These are phyloP conservation scores for Menidia menidia DNA, from an alignment of 2,797 vertebrate species.

Conservation along the genomic window DNA sequence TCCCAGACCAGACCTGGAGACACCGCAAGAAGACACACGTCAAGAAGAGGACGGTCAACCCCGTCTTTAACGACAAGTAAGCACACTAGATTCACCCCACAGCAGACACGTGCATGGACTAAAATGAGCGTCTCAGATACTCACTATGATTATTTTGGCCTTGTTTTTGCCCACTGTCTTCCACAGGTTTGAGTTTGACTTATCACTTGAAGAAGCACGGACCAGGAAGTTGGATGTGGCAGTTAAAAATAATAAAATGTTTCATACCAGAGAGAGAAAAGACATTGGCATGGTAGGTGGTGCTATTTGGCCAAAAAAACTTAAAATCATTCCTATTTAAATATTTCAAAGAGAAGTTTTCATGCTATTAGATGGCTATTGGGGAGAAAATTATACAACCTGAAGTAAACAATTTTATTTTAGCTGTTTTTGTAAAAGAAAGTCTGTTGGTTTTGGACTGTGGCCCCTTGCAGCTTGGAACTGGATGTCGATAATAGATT, in stretches of 20 bases:
- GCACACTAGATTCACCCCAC: neutral
- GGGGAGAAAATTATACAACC: neutral
- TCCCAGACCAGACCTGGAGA: slow-evolving; percentile 91
- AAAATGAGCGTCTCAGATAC: neutral
- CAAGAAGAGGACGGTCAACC: slow-evolving; percentile 88
- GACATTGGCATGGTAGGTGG: slow-evolving; percentile 92
- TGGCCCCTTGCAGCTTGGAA: neutral
- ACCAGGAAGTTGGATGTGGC: slow-evolving; percentile 89
- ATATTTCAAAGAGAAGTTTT: neutral
- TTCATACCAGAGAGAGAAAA: slow-evolving; percentile 88
- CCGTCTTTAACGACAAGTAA: slow-evolving; percentile 91
- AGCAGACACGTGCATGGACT: neutral
- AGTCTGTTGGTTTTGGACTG: neutral
- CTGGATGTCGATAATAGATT: neutral
- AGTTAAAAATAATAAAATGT: slow-evolving; percentile 91
- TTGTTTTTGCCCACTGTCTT: neutral
- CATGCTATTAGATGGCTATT: neutral
- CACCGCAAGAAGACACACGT: slow-evolving; percentile 90
- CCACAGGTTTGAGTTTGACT: slow-evolving; percentile 91
- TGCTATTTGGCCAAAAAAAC: accelerated
- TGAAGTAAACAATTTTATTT: neutral
- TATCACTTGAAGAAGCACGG: slow-evolving; percentile 85
- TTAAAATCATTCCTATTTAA: neutral
- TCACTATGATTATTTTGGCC: neutral
- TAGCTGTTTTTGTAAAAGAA: no score